Conservation (phyloP, 2,888 invertebrate species). For the Synanthedon vespiformis region DNA sequence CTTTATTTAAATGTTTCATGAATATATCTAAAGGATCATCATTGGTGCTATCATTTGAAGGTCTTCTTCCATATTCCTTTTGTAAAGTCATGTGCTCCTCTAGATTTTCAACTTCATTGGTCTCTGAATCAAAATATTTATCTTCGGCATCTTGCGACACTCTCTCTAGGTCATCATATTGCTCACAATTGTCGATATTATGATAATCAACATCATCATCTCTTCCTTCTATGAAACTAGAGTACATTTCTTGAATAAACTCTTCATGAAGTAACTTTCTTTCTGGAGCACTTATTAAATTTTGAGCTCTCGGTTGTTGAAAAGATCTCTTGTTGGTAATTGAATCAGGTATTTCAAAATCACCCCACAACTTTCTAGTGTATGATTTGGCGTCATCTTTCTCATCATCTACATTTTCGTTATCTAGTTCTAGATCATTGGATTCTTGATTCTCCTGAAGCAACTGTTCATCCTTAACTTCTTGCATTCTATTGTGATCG, state of each 20-base stretch:
- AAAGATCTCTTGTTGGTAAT: slow-evolving; percentile 12
- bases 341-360: slow-evolving; percentile 58
- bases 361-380: slow-evolving; percentile 62
- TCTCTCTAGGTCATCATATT: slow-evolving; percentile 81
- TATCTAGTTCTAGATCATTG: slow-evolving; percentile 17
- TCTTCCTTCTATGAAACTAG: slow-evolving; percentile 84
- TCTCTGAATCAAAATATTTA: slow-evolving; percentile 89
- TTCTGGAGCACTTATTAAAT: slow-evolving; percentile 69
- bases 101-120: slow-evolving; percentile 68
- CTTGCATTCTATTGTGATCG: slow-evolving; percentile 77
- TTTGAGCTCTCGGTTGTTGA: slow-evolving; percentile 36
- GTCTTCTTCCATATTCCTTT: slow-evolving; percentile 38
- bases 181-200: slow-evolving; percentile 82
- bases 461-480: slow-evolving; percentile 72
- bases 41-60: slow-evolving; percentile 17
- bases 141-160: slow-evolving; percentile 85
- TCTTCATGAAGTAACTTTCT: slow-evolving; percentile 79
- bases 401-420: slow-evolving; percentile 22
- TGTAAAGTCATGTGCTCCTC: slow-evolving; percentile 52
- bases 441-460: slow-evolving; percentile 67
- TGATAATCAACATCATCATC: slow-evolving; percentile 88
- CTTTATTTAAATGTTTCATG: slow-evolving; percentile 72
- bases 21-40: slow-evolving; percentile 81
- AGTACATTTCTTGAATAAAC: slow-evolving; percentile 87
- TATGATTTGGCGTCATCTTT: slow-evolving; percentile 10